These are phyloP conservation scores for Phyllotis vaccarum DNA, from an alignment of 2,797 vertebrate species.

Conservation along the genomic window DNA sequence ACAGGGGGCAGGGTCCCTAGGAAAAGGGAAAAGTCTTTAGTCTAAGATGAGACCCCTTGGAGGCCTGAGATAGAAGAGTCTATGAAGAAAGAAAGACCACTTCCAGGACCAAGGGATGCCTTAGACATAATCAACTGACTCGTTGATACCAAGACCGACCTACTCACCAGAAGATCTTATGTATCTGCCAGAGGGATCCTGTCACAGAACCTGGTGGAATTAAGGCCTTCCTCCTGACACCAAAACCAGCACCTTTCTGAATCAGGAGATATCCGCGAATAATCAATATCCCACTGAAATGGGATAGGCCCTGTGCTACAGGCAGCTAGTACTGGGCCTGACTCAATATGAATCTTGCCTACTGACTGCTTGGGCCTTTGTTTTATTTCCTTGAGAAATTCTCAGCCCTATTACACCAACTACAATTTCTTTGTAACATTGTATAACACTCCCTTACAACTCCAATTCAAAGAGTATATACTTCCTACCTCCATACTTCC, in stretches of 20 bases:
- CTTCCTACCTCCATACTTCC: neutral
- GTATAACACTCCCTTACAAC: neutral
- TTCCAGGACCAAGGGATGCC: neutral
- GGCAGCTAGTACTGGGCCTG: no score
- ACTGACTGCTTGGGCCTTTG: neutral
- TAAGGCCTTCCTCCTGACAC: neutral
- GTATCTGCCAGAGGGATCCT: no score
- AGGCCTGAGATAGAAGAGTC: neutral
- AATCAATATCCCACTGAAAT: neutral
- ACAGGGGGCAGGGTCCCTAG: rapidly evolving
- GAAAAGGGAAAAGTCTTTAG: neutral
- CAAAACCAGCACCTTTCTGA: neutral
- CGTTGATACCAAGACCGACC: neutral
- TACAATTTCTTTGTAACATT: neutral
- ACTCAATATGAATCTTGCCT: neutral
- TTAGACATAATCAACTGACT: neutral
- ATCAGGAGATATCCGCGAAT: neutral
- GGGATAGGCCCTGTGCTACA: rapidly evolving
- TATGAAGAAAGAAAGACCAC: neutral
- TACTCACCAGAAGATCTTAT: neutral
- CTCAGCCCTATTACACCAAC: neutral
- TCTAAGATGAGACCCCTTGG: neutral
- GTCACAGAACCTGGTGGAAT: neutral
- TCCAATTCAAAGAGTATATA: slow-evolving; percentile 19
- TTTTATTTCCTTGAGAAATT: neutral